phyloP scores from a whole-genome alignment of 30 jellyfish, hydroid and myxozoan species.

The Catostylus mosaicus region DNA sequence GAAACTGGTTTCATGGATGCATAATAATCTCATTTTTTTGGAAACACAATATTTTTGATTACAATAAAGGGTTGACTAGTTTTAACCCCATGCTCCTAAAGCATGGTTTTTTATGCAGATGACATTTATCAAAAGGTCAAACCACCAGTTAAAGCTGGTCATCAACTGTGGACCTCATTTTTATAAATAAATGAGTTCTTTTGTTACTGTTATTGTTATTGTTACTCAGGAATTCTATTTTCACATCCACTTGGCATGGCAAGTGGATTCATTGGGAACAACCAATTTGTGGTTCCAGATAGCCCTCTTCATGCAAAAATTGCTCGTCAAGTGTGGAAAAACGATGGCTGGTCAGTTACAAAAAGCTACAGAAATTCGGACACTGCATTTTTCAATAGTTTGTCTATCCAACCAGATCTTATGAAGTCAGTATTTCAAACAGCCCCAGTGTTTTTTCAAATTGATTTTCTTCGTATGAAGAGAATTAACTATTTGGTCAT shows the following conservation, averaged over 20 bases:
- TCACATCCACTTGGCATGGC: conserved; percentile 9
- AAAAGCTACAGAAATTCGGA: background rate
- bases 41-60: too few relatives aligned
- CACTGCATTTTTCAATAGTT: background rate
- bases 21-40: too few relatives aligned
- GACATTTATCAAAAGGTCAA: too few relatives aligned
- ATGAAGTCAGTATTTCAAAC: background rate
- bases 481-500: background rate
- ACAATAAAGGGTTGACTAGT: too few relatives aligned
- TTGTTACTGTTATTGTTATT: background rate
- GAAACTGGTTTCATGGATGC: too few relatives aligned
- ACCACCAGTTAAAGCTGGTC: background rate
- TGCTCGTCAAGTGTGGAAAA: background rate
- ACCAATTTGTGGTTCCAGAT: conserved; percentile 2
- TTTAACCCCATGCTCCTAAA: too few relatives aligned
- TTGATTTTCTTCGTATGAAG: conserved; percentile 4
- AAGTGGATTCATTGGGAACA: background rate
- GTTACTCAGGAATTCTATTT: background rate
- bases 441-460: conserved; percentile 5
- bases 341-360: background rate
- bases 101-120: too few relatives aligned
- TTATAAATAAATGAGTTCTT: background rate
- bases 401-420: background rate
- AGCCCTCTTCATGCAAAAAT: background rate
- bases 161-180: background rate